Conservation (phyloP, 2,113 vertebrate genomes). For the Sclerurus mexicanus region DNA sequence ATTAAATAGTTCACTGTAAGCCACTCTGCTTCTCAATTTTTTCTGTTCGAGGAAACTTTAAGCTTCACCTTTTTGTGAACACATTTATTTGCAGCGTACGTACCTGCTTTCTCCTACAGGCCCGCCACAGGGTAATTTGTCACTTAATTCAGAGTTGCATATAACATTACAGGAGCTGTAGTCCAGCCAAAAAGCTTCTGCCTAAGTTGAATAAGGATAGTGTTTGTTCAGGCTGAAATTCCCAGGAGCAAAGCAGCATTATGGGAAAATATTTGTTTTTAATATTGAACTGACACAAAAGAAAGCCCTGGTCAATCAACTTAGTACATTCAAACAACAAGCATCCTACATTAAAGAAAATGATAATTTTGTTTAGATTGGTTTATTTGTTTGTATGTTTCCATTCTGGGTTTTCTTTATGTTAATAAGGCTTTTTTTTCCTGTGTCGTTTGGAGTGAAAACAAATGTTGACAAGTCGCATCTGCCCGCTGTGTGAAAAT, state of each 20-base stretch:
- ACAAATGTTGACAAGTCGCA: slow-evolving; percentile 8
- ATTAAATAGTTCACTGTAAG: background rate
- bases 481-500: slow-evolving; percentile 45
- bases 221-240: background rate
- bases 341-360: background rate
- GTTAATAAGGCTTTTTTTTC: background rate
- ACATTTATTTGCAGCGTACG: background rate
- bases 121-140: slow-evolving; percentile 24
- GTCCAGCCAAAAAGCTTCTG: slow-evolving; percentile 24
- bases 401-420: background rate
- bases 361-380: background rate
- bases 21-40: background rate
- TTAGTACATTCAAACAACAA: background rate
- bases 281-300: slow-evolving; percentile 13
- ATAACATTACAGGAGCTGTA: slow-evolving; percentile 35
- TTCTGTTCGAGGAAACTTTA: slow-evolving; percentile 7
- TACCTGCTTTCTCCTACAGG: slow-evolving; percentile 26
- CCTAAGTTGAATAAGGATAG: background rate
- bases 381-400: background rate
- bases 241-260: slow-evolving; percentile 20
- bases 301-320: background rate
- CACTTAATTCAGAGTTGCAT: slow-evolving; percentile 21
- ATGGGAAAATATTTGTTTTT: slow-evolving; percentile 42
- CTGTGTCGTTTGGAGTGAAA: background rate
- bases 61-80: slow-evolving; percentile 6